Conservation (phyloP, 2,888 invertebrate species). For the Deilephila elpenor region DNA sequence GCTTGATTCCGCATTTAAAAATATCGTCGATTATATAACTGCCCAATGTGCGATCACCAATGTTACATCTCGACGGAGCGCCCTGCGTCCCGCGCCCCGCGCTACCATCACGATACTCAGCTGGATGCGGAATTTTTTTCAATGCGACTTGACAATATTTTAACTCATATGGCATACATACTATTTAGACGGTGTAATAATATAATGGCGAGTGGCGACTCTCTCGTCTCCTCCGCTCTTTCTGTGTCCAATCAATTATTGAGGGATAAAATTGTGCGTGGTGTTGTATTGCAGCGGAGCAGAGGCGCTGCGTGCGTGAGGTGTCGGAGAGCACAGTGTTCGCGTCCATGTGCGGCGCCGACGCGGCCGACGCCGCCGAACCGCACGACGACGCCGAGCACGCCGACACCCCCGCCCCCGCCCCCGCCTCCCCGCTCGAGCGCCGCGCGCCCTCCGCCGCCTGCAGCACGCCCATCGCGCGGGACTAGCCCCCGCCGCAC, state of each 20-base stretch:
- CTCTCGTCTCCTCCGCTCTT: neutral
- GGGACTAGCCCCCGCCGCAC: slow-evolving; percentile 55
- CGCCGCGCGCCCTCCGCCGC: slow-evolving; percentile 59
- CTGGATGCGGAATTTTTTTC: too few species aligned
- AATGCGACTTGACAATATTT: neutral
- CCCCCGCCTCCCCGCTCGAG: slow-evolving; percentile 44
- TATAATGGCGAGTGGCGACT: too few species aligned
- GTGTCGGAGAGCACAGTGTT: slow-evolving; percentile 74
- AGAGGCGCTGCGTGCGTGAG: slow-evolving; percentile 78
- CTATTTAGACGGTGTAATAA: too few species aligned
- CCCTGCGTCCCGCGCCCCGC: neutral
- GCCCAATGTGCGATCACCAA: slow-evolving; percentile 1
- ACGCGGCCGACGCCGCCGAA: slow-evolving; percentile 33
- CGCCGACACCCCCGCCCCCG: slow-evolving; percentile 29
- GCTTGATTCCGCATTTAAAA: slow-evolving; percentile 17
- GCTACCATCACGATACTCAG: neutral
- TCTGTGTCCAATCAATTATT: neutral
- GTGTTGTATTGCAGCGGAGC: slow-evolving; percentile 68
- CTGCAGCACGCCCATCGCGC: slow-evolving; percentile 77
- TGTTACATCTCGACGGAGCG: neutral
- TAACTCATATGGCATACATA: too few species aligned
- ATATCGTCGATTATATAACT: slow-evolving; percentile 22
- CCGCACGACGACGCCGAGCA: slow-evolving; percentile 34
- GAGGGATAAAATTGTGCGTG: neutral
- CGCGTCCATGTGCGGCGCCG: slow-evolving; percentile 61